Evolutionary conservation across 2,113 vertebrate species (phyloP).

Genomic region (Sorex fumeus): DNA sequence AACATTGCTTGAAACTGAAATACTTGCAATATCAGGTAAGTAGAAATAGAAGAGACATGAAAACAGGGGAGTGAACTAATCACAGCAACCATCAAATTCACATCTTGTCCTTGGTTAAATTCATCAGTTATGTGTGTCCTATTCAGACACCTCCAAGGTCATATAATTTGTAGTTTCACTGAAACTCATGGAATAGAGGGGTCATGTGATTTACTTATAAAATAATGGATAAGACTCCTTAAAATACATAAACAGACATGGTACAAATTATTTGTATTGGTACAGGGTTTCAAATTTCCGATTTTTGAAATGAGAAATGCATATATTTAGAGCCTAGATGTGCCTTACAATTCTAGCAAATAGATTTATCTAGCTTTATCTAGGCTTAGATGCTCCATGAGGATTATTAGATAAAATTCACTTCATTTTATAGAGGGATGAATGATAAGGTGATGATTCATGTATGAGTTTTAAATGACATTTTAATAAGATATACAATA

Average conservation of each 20-base stretch:
- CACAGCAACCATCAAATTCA: fast-evolving
- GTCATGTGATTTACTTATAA: neutral
- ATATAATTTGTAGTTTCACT: neutral
- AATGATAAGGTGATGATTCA: neutral
- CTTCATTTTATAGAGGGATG: neutral
- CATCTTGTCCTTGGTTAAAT: neutral
- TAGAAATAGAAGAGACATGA: fast-evolving
- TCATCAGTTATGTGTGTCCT: neutral
- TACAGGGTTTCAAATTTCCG: neutral
- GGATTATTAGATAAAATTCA: neutral
- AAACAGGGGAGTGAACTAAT: too few species aligned
- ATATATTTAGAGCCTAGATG: neutral
- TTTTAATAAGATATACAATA: conserved; percentile 78
- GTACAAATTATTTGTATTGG: neutral
- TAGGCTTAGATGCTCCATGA: neutral
- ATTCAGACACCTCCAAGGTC: neutral
- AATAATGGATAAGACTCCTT: neutral
- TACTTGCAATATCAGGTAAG: conserved; percentile 92
- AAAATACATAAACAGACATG: too few species aligned
- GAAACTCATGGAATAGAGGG: neutral
- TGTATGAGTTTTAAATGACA: conserved; percentile 76
- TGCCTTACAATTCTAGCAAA: neutral
- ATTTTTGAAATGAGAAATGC: neutral
- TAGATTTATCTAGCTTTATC: neutral
- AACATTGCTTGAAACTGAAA: conserved; percentile 93